Conservation (phyloP, 2,888 invertebrate genomes). For the Fissipunctia ypsillon region DNA sequence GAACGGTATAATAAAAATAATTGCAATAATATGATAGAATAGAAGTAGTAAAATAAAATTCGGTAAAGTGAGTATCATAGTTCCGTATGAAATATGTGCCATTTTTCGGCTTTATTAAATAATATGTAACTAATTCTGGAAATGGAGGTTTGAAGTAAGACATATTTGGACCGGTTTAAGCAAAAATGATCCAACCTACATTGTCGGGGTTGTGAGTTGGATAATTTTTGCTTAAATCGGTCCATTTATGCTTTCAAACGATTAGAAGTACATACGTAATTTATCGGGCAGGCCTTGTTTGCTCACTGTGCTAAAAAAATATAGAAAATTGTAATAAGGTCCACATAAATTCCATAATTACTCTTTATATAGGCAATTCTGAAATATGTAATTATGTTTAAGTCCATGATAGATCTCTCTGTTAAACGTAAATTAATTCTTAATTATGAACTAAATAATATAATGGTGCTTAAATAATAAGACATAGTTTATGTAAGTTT, state of each 20-base stretch:
- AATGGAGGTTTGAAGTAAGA: slow-evolving; percentile 4
- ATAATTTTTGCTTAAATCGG: no score
- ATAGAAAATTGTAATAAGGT: slow-evolving; percentile 6
- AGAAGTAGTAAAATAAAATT: slow-evolving; percentile 18
- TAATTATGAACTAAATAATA: slow-evolving; percentile 57
- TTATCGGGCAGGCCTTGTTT: not conserved
- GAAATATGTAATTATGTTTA: slow-evolving; percentile 50
- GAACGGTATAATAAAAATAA: slow-evolving; percentile 26
- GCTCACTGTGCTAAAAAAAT: slow-evolving; percentile 20
- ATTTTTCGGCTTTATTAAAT: slow-evolving; percentile 54
- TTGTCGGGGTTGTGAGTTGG: no score
- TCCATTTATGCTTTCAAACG: slow-evolving; percentile 18
- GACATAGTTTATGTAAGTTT: slow-evolving; percentile 53
- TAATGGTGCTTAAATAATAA: slow-evolving; percentile 67
- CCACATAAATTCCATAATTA: slow-evolving; percentile 23
- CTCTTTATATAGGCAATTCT: slow-evolving; percentile 34
- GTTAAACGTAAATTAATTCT: slow-evolving; percentile 55
- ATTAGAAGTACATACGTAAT: slow-evolving; percentile 31
- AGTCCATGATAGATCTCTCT: slow-evolving; percentile 57
- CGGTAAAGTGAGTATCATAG: slow-evolving; percentile 35
- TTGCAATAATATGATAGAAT: slow-evolving; percentile 39
- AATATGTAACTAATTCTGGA: slow-evolving; percentile 9
- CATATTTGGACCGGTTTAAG: no score
- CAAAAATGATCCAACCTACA: no score
- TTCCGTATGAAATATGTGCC: slow-evolving; percentile 57